A percentile compares a stretch with the other conserved stretches of the same genome.
phyloP scores from a whole-genome alignment of 2,113 vertebrate genomes.

The Syngnathus typhle region DNA sequence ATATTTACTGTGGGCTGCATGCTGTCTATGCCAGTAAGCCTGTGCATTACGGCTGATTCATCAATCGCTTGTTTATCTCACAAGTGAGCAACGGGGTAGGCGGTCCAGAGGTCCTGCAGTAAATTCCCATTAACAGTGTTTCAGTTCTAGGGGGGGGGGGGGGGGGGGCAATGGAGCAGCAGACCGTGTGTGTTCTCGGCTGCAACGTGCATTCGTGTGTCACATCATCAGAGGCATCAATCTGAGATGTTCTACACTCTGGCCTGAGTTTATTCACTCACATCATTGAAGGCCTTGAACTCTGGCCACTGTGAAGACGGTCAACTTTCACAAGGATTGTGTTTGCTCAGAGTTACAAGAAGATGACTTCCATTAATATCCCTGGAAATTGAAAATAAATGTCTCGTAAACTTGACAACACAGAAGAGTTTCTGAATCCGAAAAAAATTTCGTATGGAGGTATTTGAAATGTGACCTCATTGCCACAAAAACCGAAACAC shows the following conservation, averaged over 20 bases:
- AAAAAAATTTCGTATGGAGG: neutral
- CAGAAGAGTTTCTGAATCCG: neutral
- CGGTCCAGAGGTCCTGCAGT: constrained; percentile 45
- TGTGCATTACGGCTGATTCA: constrained; percentile 67
- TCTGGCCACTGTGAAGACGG: constrained; percentile 45
- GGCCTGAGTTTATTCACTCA: constrained; percentile 54
- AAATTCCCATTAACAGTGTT: constrained; percentile 58
- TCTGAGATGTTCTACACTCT: constrained; percentile 53
- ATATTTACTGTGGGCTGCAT: constrained; percentile 65
- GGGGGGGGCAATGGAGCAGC: constrained; percentile 47
- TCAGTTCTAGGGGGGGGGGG: constrained; percentile 51
- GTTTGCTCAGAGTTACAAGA: constrained; percentile 61
- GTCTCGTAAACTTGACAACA: neutral
- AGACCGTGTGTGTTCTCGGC: constrained; percentile 25
- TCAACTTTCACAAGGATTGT: constrained; percentile 61
- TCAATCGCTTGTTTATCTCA: constrained; percentile 68
- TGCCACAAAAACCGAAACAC: too few relatives aligned
- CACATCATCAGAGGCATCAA: constrained; percentile 52
- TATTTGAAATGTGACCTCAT: neutral
- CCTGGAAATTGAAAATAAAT: neutral
- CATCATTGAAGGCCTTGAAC: constrained; percentile 54
- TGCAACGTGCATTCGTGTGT: constrained; percentile 14
- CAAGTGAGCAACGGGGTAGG: constrained; percentile 40
- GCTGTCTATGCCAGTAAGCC: constrained; percentile 66
- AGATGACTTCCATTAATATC: constrained; percentile 52